phyloP scores from a whole-genome alignment of 2,888 invertebrate genomes.

The Drosophila buzzatii region DNA sequence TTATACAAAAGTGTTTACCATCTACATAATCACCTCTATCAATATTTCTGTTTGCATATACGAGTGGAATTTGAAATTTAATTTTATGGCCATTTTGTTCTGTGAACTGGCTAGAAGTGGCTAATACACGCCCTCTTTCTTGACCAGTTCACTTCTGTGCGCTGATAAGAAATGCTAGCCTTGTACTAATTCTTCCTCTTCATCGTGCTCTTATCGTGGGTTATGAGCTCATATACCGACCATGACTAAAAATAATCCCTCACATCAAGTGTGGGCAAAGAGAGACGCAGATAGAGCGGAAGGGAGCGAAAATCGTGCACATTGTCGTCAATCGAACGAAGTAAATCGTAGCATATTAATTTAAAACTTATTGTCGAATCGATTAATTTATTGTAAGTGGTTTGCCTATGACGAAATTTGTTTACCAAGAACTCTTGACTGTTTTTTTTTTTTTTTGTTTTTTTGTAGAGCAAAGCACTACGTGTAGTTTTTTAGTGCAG shows the following conservation, averaged over 20 bases:
- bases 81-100: conserved; percentile 27
- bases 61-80: neutral
- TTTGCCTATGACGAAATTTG: conserved; percentile 66
- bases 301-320: neutral
- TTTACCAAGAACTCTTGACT: conserved; percentile 37
- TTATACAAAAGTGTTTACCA: neutral
- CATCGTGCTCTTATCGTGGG: conserved; percentile 28
- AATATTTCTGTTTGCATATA: conserved; percentile 6
- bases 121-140: conserved; percentile 65
- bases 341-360: conserved; percentile 66
- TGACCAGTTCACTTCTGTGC: conserved; percentile 50
- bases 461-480: conserved; percentile 2
- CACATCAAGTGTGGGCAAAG: neutral
- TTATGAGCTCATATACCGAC: conserved; percentile 69
- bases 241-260: conserved; percentile 69
- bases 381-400: conserved; percentile 67
- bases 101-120: conserved; percentile 42
- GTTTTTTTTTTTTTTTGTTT: neutral
- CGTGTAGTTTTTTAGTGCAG: conserved; percentile 31
- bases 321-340: conserved; percentile 67
- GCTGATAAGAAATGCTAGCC: conserved; percentile 25
- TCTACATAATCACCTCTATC: neutral
- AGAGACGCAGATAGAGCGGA: neutral
- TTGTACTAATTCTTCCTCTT: conserved; percentile 22
- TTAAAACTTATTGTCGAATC: conserved; percentile 68